Evolutionary conservation across 2,113 vertebrate genomes (phyloP).

Genomic region (Nerophis ophidion): DNA sequence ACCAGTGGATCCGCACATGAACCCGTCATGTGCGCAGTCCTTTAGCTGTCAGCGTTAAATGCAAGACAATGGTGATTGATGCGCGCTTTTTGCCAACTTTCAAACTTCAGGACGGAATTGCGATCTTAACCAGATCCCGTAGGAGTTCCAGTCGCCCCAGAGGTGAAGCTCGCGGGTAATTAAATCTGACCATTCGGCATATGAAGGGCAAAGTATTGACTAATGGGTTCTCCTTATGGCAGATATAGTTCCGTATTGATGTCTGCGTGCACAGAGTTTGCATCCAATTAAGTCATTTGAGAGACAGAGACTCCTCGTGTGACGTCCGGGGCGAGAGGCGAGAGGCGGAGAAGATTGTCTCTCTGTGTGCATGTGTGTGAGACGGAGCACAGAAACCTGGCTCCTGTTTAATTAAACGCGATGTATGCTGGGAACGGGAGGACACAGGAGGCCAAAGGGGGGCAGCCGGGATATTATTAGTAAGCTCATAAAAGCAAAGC

Average conservation of each 20-base stretch:
- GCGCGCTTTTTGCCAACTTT: constrained; percentile 61
- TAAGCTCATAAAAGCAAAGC: constrained; percentile 66
- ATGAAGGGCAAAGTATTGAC: constrained; percentile 58
- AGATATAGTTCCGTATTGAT: constrained; percentile 70
- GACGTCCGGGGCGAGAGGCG: background rate
- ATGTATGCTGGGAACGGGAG: constrained; percentile 64
- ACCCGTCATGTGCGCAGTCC: constrained; percentile 31
- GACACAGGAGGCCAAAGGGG: constrained; percentile 57
- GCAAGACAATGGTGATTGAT: constrained; percentile 47
- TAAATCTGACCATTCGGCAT: constrained; percentile 57
- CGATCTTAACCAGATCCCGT: constrained; percentile 66
- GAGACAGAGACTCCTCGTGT: constrained; percentile 23
- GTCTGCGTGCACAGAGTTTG: constrained; percentile 60
- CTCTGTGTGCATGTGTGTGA: constrained; percentile 21
- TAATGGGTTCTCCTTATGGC: constrained; percentile 66
- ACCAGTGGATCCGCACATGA: constrained; percentile 23
- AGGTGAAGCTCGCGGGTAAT: constrained; percentile 64
- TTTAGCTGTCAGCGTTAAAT: constrained; percentile 47
- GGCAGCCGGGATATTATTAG: constrained; percentile 63
- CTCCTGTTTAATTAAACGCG: constrained; percentile 67
- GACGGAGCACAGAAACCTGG: constrained; percentile 55
- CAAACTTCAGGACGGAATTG: constrained; percentile 58
- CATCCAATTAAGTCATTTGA: constrained; percentile 75
- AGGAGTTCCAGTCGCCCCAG: constrained; percentile 53
- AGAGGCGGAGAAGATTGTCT: constrained; percentile 25